These are phyloP conservation scores for Agelas oroides DNA, from an alignment of 37 sponge, comb jelly and placozoan genomes.

Conservation along the genomic window DNA sequence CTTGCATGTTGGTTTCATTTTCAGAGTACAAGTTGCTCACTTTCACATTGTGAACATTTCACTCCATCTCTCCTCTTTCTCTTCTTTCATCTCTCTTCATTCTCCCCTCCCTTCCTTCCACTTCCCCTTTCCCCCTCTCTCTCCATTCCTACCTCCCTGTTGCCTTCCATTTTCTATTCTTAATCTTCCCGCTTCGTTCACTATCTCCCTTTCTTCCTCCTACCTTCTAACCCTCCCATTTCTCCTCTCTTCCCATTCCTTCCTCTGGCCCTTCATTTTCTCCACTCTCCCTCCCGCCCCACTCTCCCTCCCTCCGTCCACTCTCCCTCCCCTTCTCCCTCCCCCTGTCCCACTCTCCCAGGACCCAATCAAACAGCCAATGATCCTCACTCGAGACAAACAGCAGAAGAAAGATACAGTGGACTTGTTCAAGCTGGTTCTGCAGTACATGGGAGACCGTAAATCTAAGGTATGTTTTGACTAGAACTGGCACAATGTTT, in stretches of 20 bases:
- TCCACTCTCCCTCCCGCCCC: background rate
- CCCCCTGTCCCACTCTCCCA: constrained; percentile 43
- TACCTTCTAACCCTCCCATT: constrained; percentile 8
- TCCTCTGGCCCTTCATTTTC: no score
- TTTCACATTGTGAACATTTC: no score
- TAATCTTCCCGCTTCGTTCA: background rate
- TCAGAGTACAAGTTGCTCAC: no score
- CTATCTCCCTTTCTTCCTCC: background rate
- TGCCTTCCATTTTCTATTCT: background rate
- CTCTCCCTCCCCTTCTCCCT: constrained; percentile 28
- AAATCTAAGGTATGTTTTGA: constrained; percentile 45
- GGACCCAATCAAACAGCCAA: constrained; percentile 96
- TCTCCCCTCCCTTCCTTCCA: background rate
- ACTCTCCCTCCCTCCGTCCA: background rate
- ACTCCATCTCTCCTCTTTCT: no score
- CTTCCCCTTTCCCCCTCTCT: background rate
- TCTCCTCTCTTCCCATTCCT: background rate
- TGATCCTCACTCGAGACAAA: constrained; percentile 91
- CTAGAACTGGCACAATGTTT: no score
- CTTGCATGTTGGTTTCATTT: no score
- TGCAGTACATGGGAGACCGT: constrained; percentile 88
- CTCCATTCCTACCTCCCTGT: background rate
- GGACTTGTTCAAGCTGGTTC: constrained; percentile 87
- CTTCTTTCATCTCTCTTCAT: no score
- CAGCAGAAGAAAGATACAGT: constrained; percentile 87